Evolutionary conservation across 2,888 invertebrate genomes (phyloP).

Genomic region (Adelphocoris suturalis): DNA sequence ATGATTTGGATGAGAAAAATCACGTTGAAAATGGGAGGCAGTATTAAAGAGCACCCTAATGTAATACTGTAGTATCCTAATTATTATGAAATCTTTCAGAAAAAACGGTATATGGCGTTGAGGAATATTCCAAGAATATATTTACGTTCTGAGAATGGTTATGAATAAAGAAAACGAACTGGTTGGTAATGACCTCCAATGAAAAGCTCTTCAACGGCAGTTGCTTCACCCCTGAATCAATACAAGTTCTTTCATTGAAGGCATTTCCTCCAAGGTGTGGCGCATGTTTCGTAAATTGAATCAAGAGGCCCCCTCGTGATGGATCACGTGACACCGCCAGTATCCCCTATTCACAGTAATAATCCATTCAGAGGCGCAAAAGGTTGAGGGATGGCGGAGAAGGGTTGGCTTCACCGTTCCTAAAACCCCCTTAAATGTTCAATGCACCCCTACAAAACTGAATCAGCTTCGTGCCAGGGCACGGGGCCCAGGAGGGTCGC

Average conservation of each 20-base stretch:
- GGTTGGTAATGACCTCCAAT: slow-evolving; percentile 2
- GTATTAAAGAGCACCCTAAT: too few relatives aligned
- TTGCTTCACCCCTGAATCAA: slow-evolving; percentile 42
- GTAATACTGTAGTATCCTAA: too few relatives aligned
- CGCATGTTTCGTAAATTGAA: slow-evolving; percentile 35
- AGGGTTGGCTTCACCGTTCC: background rate
- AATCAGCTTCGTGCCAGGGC: slow-evolving; percentile 39
- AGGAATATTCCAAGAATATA: too few relatives aligned
- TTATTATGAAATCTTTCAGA: too few relatives aligned
- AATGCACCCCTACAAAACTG: slow-evolving; percentile 49
- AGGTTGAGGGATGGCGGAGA: background rate
- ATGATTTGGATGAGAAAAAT: too few relatives aligned
- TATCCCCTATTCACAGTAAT: slow-evolving; percentile 56
- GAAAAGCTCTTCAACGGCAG: slow-evolving; percentile 26
- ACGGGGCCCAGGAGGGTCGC: background rate
- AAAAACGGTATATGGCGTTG: too few relatives aligned
- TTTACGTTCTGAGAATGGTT: too few relatives aligned
- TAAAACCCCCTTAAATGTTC: slow-evolving; percentile 43
- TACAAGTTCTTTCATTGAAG: slow-evolving; percentile 24
- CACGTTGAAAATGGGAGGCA: too few relatives aligned
- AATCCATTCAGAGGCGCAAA: slow-evolving; percentile 45
- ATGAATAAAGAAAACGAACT: background rate
- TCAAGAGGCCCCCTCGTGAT: slow-evolving; percentile 49
- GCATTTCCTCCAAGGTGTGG: slow-evolving; percentile 37
- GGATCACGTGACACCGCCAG: slow-evolving; percentile 57